Conservation (phyloP, 2,113 vertebrate species). For the Gasterosteus nipponicus region DNA sequence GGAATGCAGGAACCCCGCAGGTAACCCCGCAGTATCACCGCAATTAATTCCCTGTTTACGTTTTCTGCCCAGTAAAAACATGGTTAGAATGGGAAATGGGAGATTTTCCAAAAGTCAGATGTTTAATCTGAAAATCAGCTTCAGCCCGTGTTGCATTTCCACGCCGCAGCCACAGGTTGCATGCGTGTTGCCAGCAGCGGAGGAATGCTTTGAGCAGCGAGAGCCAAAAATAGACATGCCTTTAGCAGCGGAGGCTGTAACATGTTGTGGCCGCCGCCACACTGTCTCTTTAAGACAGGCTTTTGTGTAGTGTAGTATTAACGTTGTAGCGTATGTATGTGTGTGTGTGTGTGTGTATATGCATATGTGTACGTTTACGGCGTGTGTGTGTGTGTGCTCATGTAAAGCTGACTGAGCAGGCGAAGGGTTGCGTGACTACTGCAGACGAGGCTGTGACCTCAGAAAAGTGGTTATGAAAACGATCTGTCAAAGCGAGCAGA, state of each 20-base stretch:
- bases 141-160: slow-evolving; percentile 34
- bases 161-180: slow-evolving; percentile 65
- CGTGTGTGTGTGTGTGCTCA: slow-evolving; percentile 32
- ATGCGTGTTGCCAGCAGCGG: slow-evolving; percentile 35
- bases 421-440: slow-evolving; percentile 90
- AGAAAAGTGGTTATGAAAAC: slow-evolving; percentile 92
- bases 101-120: not conserved
- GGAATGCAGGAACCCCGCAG: slow-evolving; percentile 8
- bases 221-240: slow-evolving; percentile 75
- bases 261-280: slow-evolving; percentile 66
- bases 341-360: slow-evolving; percentile 28
- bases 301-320: slow-evolving; percentile 61
- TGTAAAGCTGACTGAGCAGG: slow-evolving; percentile 79
- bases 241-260: slow-evolving; percentile 59
- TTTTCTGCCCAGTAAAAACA: slow-evolving; percentile 5
- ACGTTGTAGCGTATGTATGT: slow-evolving; percentile 42
- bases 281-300: slow-evolving; percentile 81
- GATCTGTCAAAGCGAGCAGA: slow-evolving; percentile 85
- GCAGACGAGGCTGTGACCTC: slow-evolving; percentile 88
- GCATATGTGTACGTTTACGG: slow-evolving; percentile 19
- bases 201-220: slow-evolving; percentile 43
- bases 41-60: slow-evolving; percentile 1
- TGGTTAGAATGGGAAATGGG: not conserved
- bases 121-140: slow-evolving; percentile 17
- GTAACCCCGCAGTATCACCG: not conserved